Conservation (phyloP, 2,113 vertebrate genomes). For the Pontoporia blainvillei region DNA sequence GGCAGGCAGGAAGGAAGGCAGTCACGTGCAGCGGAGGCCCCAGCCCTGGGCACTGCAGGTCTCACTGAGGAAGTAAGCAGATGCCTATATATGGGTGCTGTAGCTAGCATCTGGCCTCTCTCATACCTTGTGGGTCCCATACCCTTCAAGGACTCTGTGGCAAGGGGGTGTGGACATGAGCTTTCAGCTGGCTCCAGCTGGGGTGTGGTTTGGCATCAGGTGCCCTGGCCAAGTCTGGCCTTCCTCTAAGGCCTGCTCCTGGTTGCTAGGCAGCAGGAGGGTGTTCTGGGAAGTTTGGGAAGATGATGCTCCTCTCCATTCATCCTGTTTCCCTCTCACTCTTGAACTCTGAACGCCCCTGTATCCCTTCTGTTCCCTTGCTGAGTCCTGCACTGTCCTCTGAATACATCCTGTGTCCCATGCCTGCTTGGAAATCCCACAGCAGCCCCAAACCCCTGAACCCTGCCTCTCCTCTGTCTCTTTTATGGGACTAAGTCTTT, state of each 20-base stretch:
- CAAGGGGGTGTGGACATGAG: not conserved
- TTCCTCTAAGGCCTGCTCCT: not conserved
- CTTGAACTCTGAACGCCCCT: not conserved
- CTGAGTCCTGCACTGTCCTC: not conserved
- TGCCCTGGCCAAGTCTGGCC: not conserved
- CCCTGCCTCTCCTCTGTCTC: not conserved
- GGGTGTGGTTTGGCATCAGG: constrained; percentile 12
- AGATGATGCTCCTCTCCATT: not conserved
- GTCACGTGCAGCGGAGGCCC: not conserved
- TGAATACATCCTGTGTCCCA: not conserved
- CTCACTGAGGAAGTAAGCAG: not conserved
- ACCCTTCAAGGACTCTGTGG: not conserved
- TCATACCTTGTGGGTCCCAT: not conserved
- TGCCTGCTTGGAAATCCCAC: not conserved
- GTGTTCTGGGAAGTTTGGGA: not conserved
- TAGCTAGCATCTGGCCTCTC: not conserved
- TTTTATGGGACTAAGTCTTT: not conserved
- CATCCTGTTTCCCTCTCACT: not conserved
- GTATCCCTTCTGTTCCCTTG: not conserved
- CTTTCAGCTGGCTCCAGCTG: not conserved
- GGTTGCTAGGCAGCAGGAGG: not conserved
- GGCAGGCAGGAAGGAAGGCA: not conserved
- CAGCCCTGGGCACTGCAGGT: not conserved
- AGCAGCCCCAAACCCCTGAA: not conserved
- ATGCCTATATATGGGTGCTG: not conserved